A percentile compares a stretch with the other conserved stretches of the same genome.
phyloP scores from a whole-genome alignment of 2,797 vertebrate genomes.

The Xenops minutus region DNA sequence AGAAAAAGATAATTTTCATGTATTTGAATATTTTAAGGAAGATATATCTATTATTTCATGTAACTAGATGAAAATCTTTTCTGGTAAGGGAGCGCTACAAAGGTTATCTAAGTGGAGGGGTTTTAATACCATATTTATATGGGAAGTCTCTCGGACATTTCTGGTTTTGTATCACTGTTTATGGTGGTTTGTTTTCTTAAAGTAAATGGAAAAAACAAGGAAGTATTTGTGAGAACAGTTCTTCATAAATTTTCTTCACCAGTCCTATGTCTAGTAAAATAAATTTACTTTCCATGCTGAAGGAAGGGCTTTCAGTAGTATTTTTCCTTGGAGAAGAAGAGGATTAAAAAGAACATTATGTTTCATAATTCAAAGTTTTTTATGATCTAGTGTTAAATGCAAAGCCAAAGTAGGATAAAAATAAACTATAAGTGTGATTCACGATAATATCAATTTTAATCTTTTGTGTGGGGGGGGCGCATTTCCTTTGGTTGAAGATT shows the following conservation, averaged over 20 bases:
- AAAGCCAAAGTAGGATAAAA: not conserved
- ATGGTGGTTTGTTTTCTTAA: not conserved
- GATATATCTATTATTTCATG: not conserved
- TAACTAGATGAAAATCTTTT: not conserved
- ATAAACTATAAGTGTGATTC: not conserved
- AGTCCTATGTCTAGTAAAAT: not conserved
- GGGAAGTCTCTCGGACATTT: not conserved
- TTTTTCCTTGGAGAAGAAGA: not conserved
- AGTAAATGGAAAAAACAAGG: not conserved
- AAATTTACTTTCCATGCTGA: not conserved
- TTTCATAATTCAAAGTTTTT: not conserved
- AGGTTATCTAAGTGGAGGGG: not conserved
- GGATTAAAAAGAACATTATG: not conserved
- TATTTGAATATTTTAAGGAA: not conserved
- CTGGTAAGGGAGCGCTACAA: not conserved
- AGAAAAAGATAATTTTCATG: not conserved
- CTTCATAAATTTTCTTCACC: not conserved
- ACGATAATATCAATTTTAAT: not conserved
- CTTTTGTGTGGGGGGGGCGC: fast-evolving
- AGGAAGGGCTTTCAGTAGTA: not conserved
- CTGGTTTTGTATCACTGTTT: not conserved
- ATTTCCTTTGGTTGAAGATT: not conserved
- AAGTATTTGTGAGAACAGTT: not conserved
- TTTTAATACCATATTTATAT: not conserved
- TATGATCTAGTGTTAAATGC: not conserved